Evolutionary conservation across 2,888 invertebrate genomes (phyloP).

Genomic region (Acleris laterana): DNA sequence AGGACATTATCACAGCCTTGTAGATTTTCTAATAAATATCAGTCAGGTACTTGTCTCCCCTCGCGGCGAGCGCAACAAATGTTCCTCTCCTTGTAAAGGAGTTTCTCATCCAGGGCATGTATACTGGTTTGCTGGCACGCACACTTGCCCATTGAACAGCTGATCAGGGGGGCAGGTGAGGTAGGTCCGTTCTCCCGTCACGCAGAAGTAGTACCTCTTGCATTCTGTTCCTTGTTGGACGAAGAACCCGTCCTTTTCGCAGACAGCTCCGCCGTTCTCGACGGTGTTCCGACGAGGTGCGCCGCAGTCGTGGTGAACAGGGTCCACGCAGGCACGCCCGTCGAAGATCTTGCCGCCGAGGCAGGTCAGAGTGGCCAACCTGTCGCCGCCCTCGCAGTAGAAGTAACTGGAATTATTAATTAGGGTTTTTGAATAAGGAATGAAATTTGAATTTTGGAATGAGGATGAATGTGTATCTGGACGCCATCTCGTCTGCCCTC

Average conservation of each 20-base stretch:
- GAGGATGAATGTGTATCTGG: too few relatives aligned
- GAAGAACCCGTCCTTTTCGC: constrained; percentile 83
- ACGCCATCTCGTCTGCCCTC: too few relatives aligned
- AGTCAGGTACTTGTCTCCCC: constrained; percentile 65
- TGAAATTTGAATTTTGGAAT: neutral
- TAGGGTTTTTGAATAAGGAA: neutral
- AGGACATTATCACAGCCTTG: constrained; percentile 55
- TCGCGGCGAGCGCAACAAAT: constrained; percentile 31
- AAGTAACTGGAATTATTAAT: constrained; percentile 73
- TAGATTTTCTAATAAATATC: constrained; percentile 39
- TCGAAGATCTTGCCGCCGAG: constrained; percentile 84
- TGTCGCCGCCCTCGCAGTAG: constrained; percentile 84
- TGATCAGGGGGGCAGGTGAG: constrained; percentile 75
- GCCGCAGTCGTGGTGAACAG: constrained; percentile 72
- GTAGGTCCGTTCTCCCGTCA: constrained; percentile 77
- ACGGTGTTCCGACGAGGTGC: constrained; percentile 51
- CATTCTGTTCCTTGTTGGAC: constrained; percentile 78
- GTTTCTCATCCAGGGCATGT: constrained; percentile 74
- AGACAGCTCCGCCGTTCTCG: constrained; percentile 58
- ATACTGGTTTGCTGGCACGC: constrained; percentile 74
- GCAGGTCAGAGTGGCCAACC: constrained; percentile 82
- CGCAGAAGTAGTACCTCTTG: constrained; percentile 84
- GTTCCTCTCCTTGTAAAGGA: neutral
- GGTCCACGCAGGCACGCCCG: constrained; percentile 82
- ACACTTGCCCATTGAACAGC: constrained; percentile 85